Conservation (phyloP, 2,113 vertebrate species). For the pig (Sus scrofa) region T2T-Sscrofa CM000820.6:80539001-80539500, state of each 20-base stretch:
- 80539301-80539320: neutral
- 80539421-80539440: slow-evolving; percentile 7
- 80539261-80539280: neutral
- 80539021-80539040: neutral
- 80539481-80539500: slow-evolving; percentile 10
- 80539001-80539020: neutral
- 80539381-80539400: neutral
- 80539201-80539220: neutral
- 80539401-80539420: neutral
- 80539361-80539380: neutral
- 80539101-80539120: neutral
- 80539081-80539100: neutral
- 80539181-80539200: neutral
- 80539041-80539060: neutral
- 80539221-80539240: neutral
- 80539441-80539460: neutral
- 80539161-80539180: neutral
- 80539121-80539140: neutral
- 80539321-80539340: neutral
- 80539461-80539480: neutral
- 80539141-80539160: neutral
- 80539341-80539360: neutral
- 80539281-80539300: neutral
- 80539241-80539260: neutral
- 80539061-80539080: neutral